phyloP scores from a whole-genome alignment of 2,113 vertebrate species.

The Aplodontia rufa region DNA sequence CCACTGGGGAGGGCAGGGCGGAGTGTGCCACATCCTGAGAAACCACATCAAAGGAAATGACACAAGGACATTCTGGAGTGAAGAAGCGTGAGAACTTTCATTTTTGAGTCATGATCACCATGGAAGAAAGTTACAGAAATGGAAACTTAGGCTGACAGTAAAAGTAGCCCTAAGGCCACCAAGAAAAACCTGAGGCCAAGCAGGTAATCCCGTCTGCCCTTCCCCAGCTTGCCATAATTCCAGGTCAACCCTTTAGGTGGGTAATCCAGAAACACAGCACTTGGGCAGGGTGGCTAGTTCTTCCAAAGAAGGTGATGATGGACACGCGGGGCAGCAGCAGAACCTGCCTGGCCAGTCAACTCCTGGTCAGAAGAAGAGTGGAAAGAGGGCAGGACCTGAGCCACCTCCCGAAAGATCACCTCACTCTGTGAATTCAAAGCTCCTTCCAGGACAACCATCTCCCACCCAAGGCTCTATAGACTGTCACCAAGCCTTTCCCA shows the following conservation, averaged over 20 bases:
- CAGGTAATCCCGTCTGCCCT: not conserved
- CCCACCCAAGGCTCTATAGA: too few relatives aligned
- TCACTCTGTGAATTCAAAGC: not conserved
- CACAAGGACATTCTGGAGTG: not conserved
- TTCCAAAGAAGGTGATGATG: accelerated
- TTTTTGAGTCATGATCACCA: not conserved
- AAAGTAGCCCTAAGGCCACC: too few relatives aligned
- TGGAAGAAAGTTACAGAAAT: not conserved
- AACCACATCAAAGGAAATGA: not conserved
- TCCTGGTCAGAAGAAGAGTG: not conserved
- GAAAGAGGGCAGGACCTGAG: accelerated
- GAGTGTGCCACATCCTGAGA: too few relatives aligned
- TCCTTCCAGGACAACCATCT: not conserved
- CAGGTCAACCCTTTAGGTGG: not conserved
- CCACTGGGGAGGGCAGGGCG: accelerated
- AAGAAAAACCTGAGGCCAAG: not conserved
- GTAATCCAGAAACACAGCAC: not conserved
- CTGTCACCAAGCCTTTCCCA: not conserved
- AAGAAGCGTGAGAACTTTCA: not conserved
- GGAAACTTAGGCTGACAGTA: not conserved
- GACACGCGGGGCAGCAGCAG: too few relatives aligned
- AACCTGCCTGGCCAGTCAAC: accelerated
- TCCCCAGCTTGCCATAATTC: not conserved
- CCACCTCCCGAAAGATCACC: too few relatives aligned
- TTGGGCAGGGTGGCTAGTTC: not conserved